A percentile compares a stretch with the other conserved stretches of the same genome.
Conservation (phyloP, 2,888 invertebrate genomes). For the Sesia bembeciformis region DNA sequence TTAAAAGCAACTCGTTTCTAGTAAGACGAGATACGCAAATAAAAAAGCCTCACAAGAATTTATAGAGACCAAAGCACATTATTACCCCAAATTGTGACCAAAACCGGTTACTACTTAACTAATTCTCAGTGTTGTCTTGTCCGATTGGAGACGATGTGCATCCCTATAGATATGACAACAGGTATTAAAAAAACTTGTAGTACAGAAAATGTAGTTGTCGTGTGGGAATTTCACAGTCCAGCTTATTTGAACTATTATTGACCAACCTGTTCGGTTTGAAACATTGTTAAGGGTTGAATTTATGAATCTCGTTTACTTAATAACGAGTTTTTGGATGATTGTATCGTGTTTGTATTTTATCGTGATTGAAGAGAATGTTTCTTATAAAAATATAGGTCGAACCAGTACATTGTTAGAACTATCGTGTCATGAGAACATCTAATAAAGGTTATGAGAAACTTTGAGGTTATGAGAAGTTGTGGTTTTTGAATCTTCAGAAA, state of each 20-base stretch:
- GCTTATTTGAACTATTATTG: slow-evolving; percentile 19
- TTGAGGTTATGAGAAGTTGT: too few species aligned
- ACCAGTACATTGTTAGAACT: too few species aligned
- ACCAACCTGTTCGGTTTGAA: slow-evolving; percentile 32
- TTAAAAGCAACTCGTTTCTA: too few species aligned
- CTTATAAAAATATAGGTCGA: too few species aligned
- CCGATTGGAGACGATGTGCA: slow-evolving; percentile 17
- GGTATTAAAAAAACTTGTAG: slow-evolving; percentile 30
- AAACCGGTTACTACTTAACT: too few species aligned
- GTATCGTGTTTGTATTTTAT: neutral
- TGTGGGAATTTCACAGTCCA: slow-evolving; percentile 29
- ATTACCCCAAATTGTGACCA: too few species aligned
- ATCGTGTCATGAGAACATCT: neutral
- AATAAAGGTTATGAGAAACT: slow-evolving; percentile 17
- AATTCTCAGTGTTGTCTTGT: slow-evolving; percentile 16
- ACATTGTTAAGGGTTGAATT: slow-evolving; percentile 11
- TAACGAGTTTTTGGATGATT: slow-evolving; percentile 25
- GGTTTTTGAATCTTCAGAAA: too few species aligned
- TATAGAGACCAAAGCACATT: too few species aligned
- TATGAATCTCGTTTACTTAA: slow-evolving; percentile 28
- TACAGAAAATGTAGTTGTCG: slow-evolving; percentile 11
- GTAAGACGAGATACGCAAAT: too few species aligned
- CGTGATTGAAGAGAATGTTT: too few species aligned
- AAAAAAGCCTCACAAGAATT: too few species aligned
- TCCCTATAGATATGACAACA: slow-evolving; percentile 29